Evolutionary conservation across 2,113 vertebrate genomes (phyloP), one percentile per base, ranked within the genome.

Genomic region (Lethenteron reissneri): DNA sequence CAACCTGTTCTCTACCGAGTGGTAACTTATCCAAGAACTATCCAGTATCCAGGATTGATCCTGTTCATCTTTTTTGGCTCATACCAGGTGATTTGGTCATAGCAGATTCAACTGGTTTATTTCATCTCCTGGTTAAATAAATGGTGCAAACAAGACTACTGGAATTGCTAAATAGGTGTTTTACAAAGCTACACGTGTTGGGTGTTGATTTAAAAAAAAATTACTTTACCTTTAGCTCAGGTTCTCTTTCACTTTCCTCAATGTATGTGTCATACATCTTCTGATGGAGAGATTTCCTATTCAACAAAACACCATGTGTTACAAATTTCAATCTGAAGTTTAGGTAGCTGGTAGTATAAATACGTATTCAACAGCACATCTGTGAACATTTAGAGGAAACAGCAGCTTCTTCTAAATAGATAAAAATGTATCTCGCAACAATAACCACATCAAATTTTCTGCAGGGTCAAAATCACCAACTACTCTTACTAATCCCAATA

Each of bases 211-310:
- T 69, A 21, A 73, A 71, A 68, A 21, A 73, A 71, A 68, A 74
- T 77, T 74, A 57, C 76, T 75, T 77, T 84, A 96, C 94, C 92
- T 99, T 99, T 79, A 95, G 83, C 77, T 97, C 92, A 60, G 94
- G 92, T 76, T 99, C 94, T 79, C 92, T 99, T 80, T 97, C 92
- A 87, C 91, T 96, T 87, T 97, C 92, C 79, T 97, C 95, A 76
- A 90, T 84, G 80, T 95, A 95, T 56, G 96, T 80, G 79, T 99
- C 92, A 85, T 97, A 91, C 72, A 99, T 86, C 78, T 99, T 99
- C 82, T 99, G 92, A 84, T 94, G 91, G 74, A 99, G 80, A 77
- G 90, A 94, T 81, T 95, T 97, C 79, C 87, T 87, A 80, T 75
- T 81, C 81, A 19, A 70, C 76, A 75, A 71, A 78, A 78, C 77